Evolutionary conservation across 1,140 invertebrate species (phyloP).

Genomic region (Drosophila quadrilineata): DNA sequence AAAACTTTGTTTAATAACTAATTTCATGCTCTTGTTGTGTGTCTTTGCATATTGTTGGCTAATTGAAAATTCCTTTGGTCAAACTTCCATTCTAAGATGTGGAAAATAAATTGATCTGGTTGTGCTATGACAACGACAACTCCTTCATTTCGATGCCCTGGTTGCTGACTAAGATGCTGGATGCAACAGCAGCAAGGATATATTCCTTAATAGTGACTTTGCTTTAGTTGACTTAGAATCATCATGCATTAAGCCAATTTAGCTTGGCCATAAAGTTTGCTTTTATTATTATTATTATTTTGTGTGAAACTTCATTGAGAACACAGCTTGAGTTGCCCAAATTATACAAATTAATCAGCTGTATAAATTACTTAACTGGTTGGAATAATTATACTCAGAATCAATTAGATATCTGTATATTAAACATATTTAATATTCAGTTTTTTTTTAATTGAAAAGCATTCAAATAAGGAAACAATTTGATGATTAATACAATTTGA

Average conservation of each 20-base stretch:
- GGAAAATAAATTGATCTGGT: conserved; percentile 56
- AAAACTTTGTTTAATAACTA: conserved; percentile 67
- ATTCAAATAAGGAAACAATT: conserved; percentile 18
- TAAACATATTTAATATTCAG: not conserved
- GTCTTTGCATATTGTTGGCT: conserved; percentile 10
- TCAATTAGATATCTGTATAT: too few relatives aligned
- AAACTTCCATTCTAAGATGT: conserved; percentile 26
- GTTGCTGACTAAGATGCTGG: too few relatives aligned
- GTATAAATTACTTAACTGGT: conserved; percentile 26
- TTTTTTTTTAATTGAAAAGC: too few relatives aligned
- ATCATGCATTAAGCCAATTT: too few relatives aligned
- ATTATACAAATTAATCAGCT: conserved; percentile 4
- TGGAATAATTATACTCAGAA: not conserved
- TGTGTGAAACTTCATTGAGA: too few relatives aligned
- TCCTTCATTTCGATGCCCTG: too few relatives aligned
- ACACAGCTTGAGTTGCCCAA: too few relatives aligned
- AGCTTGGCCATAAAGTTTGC: too few relatives aligned
- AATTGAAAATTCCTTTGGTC: conserved; percentile 70
- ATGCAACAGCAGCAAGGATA: too few relatives aligned
- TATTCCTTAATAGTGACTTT: too few relatives aligned
- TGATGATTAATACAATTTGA: conserved; percentile 31
- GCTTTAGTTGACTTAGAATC: too few relatives aligned
- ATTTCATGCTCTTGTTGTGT: conserved; percentile 58
- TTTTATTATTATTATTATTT: too few relatives aligned
- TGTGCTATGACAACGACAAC: conserved; percentile 39